These are phyloP conservation scores for Catotricha subobsoleta DNA, from an alignment of 2,888 invertebrate genomes.

Conservation along the genomic window DNA sequence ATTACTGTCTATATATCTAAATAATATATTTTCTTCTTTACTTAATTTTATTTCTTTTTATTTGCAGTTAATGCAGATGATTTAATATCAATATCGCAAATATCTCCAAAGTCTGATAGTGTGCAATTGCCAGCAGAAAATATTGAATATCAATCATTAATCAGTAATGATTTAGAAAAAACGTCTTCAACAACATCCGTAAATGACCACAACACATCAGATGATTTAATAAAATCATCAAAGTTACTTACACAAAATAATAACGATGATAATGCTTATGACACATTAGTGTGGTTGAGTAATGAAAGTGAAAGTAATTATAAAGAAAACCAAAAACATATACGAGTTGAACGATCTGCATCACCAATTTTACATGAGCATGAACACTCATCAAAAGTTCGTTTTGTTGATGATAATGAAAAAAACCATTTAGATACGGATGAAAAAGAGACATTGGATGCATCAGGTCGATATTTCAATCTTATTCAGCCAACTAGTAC, in stretches of 20 bases:
- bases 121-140: neutral
- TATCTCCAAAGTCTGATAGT: neutral
- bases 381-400: neutral
- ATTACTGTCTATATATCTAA: too few relatives aligned
- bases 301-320: neutral
- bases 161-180: too few relatives aligned
- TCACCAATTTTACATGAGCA: neutral
- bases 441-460: neutral
- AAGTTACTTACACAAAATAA: neutral
- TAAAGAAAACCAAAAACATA: neutral
- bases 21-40: too few relatives aligned
- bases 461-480: neutral
- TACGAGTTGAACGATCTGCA: neutral
- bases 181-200: too few relatives aligned
- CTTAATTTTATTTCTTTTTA: too few relatives aligned
- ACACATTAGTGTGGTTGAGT: too few relatives aligned
- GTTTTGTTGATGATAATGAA: neutral
- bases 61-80: too few relatives aligned
- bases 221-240: neutral
- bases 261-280: neutral
- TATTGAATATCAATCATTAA: neutral
- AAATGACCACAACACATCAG: too few relatives aligned
- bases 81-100: neutral
- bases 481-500: neutral
- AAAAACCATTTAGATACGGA: neutral